A percentile compares a stretch with the other conserved stretches of the same genome.
Evolutionary conservation across 2,113 vertebrate species (phyloP).

Genomic region (Ammospiza caudacuta): DNA sequence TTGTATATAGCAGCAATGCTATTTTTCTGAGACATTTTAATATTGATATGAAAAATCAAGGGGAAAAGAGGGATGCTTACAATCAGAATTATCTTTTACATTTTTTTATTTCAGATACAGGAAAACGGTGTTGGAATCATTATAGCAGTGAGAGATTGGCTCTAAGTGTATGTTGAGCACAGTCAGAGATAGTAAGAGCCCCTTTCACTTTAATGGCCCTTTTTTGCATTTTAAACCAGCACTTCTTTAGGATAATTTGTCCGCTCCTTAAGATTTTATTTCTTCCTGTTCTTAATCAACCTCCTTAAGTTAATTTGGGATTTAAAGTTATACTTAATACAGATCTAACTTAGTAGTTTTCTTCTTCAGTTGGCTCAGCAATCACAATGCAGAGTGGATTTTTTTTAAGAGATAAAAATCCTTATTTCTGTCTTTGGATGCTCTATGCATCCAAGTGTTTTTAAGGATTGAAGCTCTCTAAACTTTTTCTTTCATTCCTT

Average conservation of each 20-base stretch:
- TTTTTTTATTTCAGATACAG: neutral
- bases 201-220: neutral
- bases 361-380: neutral
- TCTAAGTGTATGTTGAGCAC: neutral
- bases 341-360: neutral
- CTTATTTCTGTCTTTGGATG: neutral
- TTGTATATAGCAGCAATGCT: neutral
- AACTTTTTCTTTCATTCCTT: neutral
- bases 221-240: neutral
- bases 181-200: neutral
- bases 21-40: neutral
- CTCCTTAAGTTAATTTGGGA: neutral
- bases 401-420: neutral
- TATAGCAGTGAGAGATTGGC: neutral
- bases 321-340: neutral
- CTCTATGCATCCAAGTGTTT: neutral
- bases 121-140: neutral
- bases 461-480: neutral
- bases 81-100: neutral
- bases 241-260: neutral
- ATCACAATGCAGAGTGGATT: neutral
- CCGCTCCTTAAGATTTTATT: neutral
- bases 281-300: neutral
- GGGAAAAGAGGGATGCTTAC: neutral
- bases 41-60: neutral